phyloP scores from a whole-genome alignment of 2,113 vertebrate species.

The Psammodynastes pulverulentus region DNA sequence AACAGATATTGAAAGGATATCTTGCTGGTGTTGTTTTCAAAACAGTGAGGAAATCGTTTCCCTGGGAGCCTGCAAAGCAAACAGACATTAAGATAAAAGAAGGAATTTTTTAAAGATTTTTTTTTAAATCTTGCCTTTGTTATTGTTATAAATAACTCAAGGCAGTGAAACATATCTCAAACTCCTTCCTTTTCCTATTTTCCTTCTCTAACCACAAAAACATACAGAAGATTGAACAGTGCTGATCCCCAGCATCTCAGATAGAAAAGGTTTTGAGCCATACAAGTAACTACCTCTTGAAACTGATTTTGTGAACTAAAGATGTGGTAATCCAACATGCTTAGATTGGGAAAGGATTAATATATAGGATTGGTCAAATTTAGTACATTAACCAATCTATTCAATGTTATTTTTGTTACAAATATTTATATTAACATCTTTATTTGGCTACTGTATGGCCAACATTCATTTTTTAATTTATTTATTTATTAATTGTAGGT shows the following conservation, averaged over 20 bases:
- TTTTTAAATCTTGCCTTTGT: background rate
- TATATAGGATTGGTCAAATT: background rate
- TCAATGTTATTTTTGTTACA: background rate
- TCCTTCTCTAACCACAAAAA: background rate
- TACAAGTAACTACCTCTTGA: background rate
- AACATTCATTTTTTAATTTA: background rate
- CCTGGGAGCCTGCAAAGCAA: conserved; percentile 80
- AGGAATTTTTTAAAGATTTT: background rate
- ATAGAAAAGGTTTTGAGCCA: background rate
- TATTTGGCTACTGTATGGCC: background rate
- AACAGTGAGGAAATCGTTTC: conserved; percentile 75
- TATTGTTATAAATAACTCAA: background rate
- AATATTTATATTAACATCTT: background rate
- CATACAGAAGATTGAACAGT: background rate
- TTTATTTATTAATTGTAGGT: background rate
- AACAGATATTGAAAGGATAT: conserved; percentile 83
- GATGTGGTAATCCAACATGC: background rate
- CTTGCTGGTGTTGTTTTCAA: conserved; percentile 90
- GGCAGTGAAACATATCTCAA: background rate
- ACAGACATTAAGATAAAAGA: background rate
- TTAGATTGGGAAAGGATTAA: background rate
- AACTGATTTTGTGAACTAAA: background rate
- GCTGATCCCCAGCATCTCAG: background rate
- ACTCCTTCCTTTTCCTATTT: background rate
- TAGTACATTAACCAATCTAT: background rate